Evolutionary conservation across 2,113 vertebrate species (phyloP), one percentile per base, ranked within the genome.

Genomic region (Monopterus albus): DNA sequence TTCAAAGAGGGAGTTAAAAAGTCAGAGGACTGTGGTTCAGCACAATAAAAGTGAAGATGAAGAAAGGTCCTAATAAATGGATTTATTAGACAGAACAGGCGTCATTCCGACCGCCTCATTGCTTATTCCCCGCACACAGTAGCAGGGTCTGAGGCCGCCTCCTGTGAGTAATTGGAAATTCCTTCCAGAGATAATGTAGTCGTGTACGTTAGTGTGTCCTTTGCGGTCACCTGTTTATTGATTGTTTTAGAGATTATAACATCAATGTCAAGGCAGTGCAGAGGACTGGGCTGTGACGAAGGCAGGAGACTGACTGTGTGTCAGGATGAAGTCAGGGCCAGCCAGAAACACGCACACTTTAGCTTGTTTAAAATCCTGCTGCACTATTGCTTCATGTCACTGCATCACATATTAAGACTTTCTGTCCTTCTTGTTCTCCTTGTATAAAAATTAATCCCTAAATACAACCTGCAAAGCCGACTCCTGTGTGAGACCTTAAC

Each of bases 181-280:
- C 75, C 81, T 83, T 62, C 45, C 11, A 7, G 75, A 84, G 83
- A 89, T 88, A 87, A 86, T 82, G 78, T 81, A 87, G 85, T 82
- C 79, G 53, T 60, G 79, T 78, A 26, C 56, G 63, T 75, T 13
- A 4, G 70, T 33, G 66, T 50, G 83, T 85, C 82, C 87, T 89
- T 53, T 77, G 82, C 80, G 80, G 79, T 85, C 84, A 86, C 85
- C 78, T 85, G 84, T 36, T 58, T 71, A 90, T 92, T 20, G 88
- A 91, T 91, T 79, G 65, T 78, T 74, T 79, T 60, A 85, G 76
- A 89, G 88, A 92, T 92, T 89, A 89, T 72, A 85, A 87, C 88
- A 71, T 91, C 90, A 91, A 87, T 81, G 87, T 87, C 90, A 89
- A 20, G 36, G 38, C 67, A 53, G 10, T 60, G 53, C 79, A 66